Percentiles rank a stretch among this genome's conserved stretches.
These are phyloP conservation scores for Ophiodon elongatus DNA, from an alignment of 2,113 vertebrate species.

Conservation along the genomic window DNA sequence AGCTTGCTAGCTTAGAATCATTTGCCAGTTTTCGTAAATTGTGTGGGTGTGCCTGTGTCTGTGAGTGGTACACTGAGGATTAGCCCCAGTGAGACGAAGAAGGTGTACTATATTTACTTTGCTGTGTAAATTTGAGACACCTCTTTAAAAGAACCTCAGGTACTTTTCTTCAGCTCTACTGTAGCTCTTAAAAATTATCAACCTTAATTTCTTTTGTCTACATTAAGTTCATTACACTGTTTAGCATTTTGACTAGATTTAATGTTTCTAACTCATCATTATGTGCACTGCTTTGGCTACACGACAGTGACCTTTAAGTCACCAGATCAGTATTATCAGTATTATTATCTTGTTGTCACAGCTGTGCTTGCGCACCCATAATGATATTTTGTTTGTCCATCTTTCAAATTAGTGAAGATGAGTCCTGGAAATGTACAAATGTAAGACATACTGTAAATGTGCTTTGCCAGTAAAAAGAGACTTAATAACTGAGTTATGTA, in stretches of 20 bases:
- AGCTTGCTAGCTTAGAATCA: constrained; percentile 3
- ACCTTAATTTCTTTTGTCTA: background rate
- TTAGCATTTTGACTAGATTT: background rate
- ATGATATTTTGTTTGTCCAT: constrained; percentile 37
- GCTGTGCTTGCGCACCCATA: constrained; percentile 61
- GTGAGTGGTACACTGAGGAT: constrained; percentile 6
- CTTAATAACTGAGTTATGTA: constrained; percentile 15
- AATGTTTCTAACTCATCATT: constrained; percentile 24
- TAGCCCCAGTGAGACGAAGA: constrained; percentile 3
- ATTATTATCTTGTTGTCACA: constrained; percentile 47
- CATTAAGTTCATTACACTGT: background rate
- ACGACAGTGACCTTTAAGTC: constrained; percentile 45
- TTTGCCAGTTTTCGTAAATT: background rate
- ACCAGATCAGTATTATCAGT: constrained; percentile 38
- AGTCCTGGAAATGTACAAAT: constrained; percentile 29
- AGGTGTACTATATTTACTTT: constrained; percentile 10
- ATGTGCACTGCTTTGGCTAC: constrained; percentile 13
- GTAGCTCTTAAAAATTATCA: background rate
- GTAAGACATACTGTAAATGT: constrained; percentile 12
- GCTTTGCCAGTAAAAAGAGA: constrained; percentile 11
- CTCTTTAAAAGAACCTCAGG: background rate
- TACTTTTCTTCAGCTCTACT: background rate
- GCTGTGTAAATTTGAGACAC: background rate
- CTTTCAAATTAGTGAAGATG: constrained; percentile 43
- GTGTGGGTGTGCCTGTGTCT: constrained; percentile 27